Percentiles rank a stretch among this genome's conserved stretches.
Conservation (phyloP, 2,797 vertebrate genomes). For the Acipenser oxyrinchus region DNA sequence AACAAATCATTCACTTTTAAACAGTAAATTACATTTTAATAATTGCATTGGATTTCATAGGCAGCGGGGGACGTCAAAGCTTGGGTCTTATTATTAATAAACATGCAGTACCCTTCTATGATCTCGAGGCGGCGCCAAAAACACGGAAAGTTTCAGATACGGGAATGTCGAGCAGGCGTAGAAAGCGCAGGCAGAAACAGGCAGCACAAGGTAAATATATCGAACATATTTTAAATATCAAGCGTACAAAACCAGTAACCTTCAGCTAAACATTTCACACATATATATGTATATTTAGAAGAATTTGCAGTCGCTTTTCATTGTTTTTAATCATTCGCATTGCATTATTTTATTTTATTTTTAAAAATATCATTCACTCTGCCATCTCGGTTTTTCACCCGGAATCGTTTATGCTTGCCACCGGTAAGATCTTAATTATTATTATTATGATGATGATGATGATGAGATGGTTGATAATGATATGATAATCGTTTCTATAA, state of each 20-base stretch:
- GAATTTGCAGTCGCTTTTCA: neutral
- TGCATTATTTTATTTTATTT: neutral
- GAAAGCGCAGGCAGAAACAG: conserved; percentile 18
- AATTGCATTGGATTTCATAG: too few species aligned
- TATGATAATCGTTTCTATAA: too few species aligned
- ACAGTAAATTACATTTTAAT: too few species aligned
- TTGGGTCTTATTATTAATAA: neutral
- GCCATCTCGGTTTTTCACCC: conserved; percentile 13
- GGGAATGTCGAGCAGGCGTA: conserved; percentile 18
- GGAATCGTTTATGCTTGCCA: conserved; percentile 15
- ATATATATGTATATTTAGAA: neutral
- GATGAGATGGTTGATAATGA: too few species aligned
- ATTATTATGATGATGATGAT: too few species aligned
- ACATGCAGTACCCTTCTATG: conserved; percentile 3
- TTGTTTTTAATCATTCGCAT: neutral
- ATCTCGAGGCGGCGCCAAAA: conserved; percentile 14
- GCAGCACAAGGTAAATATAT: conserved; percentile 11
- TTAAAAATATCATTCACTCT: too few species aligned
- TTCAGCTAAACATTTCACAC: neutral
- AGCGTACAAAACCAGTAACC: neutral
- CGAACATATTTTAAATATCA: neutral
- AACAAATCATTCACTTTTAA: too few species aligned
- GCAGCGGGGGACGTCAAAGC: too few species aligned
- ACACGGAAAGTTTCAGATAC: neutral
- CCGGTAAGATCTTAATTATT: too few species aligned